Conservation (phyloP, 2,888 invertebrate species). For the Meteorus cinctellus region DNA sequence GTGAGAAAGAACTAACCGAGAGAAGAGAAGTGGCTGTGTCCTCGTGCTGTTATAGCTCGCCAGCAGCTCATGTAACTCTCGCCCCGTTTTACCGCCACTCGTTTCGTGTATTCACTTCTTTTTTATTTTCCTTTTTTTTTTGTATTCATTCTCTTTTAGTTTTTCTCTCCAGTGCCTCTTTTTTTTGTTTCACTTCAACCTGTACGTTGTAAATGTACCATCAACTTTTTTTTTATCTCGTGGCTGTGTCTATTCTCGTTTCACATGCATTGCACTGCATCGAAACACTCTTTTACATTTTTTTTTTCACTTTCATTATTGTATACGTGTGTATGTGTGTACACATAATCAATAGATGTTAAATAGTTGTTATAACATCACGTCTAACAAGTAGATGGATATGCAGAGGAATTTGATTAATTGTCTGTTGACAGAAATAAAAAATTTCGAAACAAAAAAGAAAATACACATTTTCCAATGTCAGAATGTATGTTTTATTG, state of each 20-base stretch:
- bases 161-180: constrained; percentile 13
- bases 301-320: background rate
- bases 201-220: constrained; percentile 29
- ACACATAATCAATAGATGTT: background rate
- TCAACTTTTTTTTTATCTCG: constrained; percentile 14
- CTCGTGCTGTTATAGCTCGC: constrained; percentile 51
- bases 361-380: background rate
- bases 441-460: background rate
- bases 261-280: background rate
- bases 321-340: background rate
- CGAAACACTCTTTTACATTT: background rate
- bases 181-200: constrained; percentile 22
- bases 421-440: background rate
- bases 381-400: background rate
- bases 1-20: constrained; percentile 43
- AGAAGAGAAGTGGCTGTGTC: constrained; percentile 59
- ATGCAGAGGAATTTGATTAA: background rate
- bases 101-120: constrained; percentile 16
- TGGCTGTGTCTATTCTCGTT: background rate
- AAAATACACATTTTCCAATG: background rate
- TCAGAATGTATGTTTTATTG: constrained; percentile 1
- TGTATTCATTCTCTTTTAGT: constrained; percentile 14
- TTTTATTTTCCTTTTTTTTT: background rate
- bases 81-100: constrained; percentile 43
- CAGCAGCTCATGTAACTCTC: constrained; percentile 57